Percentiles rank a stretch among this genome's conserved stretches.
These are phyloP conservation scores for Muschampia plurimacula DNA, from an alignment of 2,888 invertebrate genomes.

Conservation along the genomic window DNA sequence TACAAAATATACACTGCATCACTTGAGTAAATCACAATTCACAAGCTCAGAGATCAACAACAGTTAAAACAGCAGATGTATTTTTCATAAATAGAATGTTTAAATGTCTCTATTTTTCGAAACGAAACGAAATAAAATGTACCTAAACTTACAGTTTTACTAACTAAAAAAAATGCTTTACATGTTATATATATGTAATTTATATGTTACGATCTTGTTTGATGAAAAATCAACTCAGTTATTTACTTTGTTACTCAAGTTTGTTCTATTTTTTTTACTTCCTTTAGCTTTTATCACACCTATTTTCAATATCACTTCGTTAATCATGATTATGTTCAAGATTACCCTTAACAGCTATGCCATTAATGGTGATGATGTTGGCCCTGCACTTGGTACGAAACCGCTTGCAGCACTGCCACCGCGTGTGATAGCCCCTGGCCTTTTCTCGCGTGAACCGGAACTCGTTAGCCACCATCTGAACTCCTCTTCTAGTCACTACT, in stretches of 20 bases:
- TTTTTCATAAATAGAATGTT: too few relatives aligned
- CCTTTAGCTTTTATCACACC: neutral
- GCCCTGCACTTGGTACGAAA: slow-evolving; percentile 55
- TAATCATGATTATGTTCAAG: slow-evolving; percentile 45
- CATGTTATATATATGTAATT: too few relatives aligned
- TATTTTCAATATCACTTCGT: neutral
- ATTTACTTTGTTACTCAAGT: neutral
- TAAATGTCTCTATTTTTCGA: too few relatives aligned
- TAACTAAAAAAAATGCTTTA: too few relatives aligned
- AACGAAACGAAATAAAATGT: too few relatives aligned
- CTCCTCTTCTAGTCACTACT: slow-evolving; percentile 50
- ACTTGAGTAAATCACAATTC: too few relatives aligned
- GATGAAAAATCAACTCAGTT: too few relatives aligned
- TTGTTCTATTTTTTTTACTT: neutral
- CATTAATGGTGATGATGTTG: slow-evolving; percentile 48
- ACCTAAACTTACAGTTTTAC: too few relatives aligned
- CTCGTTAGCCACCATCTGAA: slow-evolving; percentile 50
- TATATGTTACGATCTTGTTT: too few relatives aligned
- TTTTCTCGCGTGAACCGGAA: slow-evolving; percentile 56
- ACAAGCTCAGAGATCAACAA: too few relatives aligned
- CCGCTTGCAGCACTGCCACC: slow-evolving; percentile 57
- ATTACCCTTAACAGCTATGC: slow-evolving; percentile 39
- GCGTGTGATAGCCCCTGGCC: slow-evolving; percentile 42
- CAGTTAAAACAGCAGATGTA: too few relatives aligned
- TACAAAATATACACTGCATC: too few relatives aligned